Percentiles rank a stretch among this genome's conserved stretches.
Conservation (phyloP, 1,140 invertebrate species). For the Phymorhynchus buccinoides region DNA sequence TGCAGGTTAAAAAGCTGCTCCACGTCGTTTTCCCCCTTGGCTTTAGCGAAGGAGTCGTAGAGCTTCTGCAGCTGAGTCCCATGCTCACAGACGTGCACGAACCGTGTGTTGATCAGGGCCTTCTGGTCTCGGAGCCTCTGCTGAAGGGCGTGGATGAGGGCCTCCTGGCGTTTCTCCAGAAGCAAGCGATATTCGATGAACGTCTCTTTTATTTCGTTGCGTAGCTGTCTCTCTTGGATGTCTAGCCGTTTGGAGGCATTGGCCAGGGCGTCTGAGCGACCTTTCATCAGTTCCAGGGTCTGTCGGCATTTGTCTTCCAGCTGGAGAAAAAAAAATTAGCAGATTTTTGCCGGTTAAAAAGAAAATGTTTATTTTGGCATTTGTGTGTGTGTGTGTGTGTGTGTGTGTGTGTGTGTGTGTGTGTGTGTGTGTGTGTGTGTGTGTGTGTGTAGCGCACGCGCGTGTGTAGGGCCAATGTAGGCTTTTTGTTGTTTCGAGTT, state of each 20-base stretch:
- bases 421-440: too few relatives aligned
- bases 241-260: conserved; percentile 69
- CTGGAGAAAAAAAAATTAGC: conserved; percentile 26
- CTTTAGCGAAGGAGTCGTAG: conserved; percentile 61
- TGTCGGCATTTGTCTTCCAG: conserved; percentile 61
- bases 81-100: conserved; percentile 61
- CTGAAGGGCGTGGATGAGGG: conserved; percentile 56
- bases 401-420: too few relatives aligned
- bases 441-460: too few relatives aligned
- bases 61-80: conserved; percentile 65
- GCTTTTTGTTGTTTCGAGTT: too few relatives aligned
- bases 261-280: conserved; percentile 57
- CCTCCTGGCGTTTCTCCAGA: conserved; percentile 64
- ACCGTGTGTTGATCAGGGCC: conserved; percentile 58
- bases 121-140: conserved; percentile 65
- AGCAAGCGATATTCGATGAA: conserved; percentile 69
- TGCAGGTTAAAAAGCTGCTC: conserved; percentile 63
- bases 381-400: too few relatives aligned
- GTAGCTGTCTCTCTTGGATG: conserved; percentile 61
- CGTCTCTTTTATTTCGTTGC: conserved; percentile 65
- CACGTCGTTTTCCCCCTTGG: conserved; percentile 59
- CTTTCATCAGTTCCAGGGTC: conserved; percentile 62
- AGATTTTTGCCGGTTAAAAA: too few relatives aligned
- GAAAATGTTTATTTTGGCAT: too few relatives aligned
- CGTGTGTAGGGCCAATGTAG: too few relatives aligned